phyloP scores from a whole-genome alignment of 2,113 vertebrate genomes.

The Melanocharis versteri region DNA sequence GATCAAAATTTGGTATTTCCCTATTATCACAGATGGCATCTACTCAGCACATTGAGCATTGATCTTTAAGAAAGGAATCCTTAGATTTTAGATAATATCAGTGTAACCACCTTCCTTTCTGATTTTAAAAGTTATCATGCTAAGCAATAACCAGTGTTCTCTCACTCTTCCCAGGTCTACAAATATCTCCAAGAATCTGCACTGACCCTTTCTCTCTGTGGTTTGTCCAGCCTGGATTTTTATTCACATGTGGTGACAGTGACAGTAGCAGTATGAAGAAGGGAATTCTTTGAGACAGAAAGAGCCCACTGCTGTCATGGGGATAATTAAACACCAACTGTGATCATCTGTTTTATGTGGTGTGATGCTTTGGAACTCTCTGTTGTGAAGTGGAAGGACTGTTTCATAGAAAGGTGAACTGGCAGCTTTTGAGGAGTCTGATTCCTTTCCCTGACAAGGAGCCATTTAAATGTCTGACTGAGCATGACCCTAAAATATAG shows the following conservation, averaged over 20 bases:
- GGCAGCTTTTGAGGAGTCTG: background rate
- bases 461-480: background rate
- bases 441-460: background rate
- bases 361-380: background rate
- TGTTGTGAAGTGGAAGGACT: background rate
- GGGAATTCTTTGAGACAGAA: background rate
- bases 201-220: fast-evolving
- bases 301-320: background rate
- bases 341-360: background rate
- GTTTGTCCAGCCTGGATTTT: background rate
- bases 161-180: background rate
- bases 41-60: background rate
- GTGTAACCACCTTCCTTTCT: background rate
- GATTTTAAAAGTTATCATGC: background rate
- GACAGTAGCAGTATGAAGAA: background rate
- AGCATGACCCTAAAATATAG: background rate
- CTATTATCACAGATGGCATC: background rate
- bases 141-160: background rate
- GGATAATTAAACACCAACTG: background rate
- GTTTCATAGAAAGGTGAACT: background rate
- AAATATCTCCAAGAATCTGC: background rate
- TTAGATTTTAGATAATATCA: background rate
- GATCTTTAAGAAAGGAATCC: background rate
- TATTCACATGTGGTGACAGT: background rate
- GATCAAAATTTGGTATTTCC: background rate